phyloP scores from a whole-genome alignment of 1,140 invertebrate species.

The Bombus huntii region DNA sequence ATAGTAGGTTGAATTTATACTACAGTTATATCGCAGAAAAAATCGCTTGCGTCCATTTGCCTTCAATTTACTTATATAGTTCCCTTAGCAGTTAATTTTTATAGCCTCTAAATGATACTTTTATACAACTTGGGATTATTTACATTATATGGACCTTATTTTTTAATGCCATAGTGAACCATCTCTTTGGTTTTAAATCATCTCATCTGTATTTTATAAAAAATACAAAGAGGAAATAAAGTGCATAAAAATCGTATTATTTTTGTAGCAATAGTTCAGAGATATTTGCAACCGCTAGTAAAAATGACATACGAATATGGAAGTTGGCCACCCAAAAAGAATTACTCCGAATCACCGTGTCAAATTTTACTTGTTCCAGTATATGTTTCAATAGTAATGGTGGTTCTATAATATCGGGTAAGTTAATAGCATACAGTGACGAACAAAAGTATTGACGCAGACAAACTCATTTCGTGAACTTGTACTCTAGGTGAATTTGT shows the following conservation, averaged over 20 bases:
- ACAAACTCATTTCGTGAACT: no score
- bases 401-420: constrained; percentile 89
- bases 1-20: no score
- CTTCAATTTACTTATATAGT: no score
- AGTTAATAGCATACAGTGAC: neutral
- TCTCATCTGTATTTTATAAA: neutral
- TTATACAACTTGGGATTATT: no score
- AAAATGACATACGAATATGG: constrained; percentile 94
- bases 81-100: no score
- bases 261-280: constrained; percentile 87
- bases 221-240: neutral
- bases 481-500: no score
- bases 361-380: constrained; percentile 92
- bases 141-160: no score
- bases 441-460: no score
- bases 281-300: constrained; percentile 93
- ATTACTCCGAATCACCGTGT: constrained; percentile 90
- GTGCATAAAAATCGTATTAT: constrained; percentile 1
- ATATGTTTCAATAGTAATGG: constrained; percentile 91
- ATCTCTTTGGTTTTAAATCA: neutral
- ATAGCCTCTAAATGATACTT: no score
- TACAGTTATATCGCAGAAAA: no score
- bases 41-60: no score
- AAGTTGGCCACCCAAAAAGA: constrained; percentile 89
- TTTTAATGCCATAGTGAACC: neutral